phyloP scores from a whole-genome alignment of 2,888 invertebrate species.

The Andricus quercusramuli region DNA sequence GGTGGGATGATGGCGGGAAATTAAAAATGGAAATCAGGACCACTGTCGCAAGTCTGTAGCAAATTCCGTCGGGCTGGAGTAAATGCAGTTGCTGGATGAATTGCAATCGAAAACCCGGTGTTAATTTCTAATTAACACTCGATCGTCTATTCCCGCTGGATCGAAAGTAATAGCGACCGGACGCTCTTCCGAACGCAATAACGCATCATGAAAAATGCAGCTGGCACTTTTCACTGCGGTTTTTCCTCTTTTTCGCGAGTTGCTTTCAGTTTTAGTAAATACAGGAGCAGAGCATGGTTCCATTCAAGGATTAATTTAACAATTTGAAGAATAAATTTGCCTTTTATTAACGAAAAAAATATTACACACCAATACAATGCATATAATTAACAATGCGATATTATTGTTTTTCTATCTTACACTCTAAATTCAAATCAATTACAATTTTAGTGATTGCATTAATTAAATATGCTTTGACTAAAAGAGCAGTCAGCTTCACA shows the following conservation, averaged over 20 bases:
- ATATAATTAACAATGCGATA: no score
- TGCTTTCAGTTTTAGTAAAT: not conserved
- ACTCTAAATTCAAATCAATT: no score
- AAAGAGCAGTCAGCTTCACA: no score
- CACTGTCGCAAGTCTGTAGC: not conserved
- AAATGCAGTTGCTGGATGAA: no score
- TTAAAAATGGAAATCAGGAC: not conserved
- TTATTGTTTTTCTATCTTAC: no score
- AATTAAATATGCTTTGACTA: no score
- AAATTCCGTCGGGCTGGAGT: no score
- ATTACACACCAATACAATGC: no score
- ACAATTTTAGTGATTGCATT: no score
- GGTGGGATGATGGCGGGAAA: not conserved
- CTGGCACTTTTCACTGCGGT: constrained; percentile 26
- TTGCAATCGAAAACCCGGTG: not conserved
- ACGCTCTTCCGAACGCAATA: constrained; percentile 28
- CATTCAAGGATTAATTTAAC: not conserved
- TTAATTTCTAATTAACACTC: constrained; percentile 33
- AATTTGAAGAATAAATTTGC: not conserved
- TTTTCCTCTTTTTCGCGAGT: constrained; percentile 2
- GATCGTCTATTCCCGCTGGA: not conserved
- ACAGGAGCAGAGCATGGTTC: not conserved
- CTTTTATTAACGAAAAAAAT: not conserved
- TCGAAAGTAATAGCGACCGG: constrained; percentile 11
- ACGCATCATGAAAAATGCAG: constrained; percentile 32